phyloP scores from a whole-genome alignment of 2,888 invertebrate genomes.

The Trachelus stipa region DNA sequence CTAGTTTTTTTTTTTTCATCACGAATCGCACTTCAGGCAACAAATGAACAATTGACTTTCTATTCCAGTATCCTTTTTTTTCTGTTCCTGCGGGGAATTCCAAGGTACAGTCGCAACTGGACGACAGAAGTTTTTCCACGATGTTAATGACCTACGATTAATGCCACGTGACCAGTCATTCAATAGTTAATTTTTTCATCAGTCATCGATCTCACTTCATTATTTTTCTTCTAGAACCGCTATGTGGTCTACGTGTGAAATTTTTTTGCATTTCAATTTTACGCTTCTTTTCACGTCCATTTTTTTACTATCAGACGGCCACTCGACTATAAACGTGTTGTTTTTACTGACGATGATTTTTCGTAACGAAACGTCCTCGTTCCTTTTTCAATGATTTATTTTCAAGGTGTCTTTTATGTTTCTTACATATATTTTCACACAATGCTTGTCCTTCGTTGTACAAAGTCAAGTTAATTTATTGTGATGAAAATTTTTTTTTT shows the following conservation, averaged over 20 bases:
- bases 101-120: background rate
- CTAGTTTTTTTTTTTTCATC: background rate
- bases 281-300: background rate
- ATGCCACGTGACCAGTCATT: background rate
- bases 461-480: background rate
- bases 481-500: too few relatives aligned
- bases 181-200: background rate
- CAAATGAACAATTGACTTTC: background rate
- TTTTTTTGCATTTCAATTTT: background rate
- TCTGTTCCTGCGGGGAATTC: background rate
- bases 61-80: background rate
- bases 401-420: background rate
- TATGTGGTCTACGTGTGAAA: too few relatives aligned
- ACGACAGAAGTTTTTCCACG: background rate
- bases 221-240: background rate
- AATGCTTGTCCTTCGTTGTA: background rate
- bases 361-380: background rate
- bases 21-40: background rate
- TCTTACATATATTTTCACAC: background rate
- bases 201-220: background rate
- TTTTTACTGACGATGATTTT: background rate
- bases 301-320: rapidly evolving
- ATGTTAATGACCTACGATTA: background rate
- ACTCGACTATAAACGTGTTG: background rate
- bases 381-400: background rate